phyloP scores from a whole-genome alignment of 2,797 vertebrate species.

The Danio albolineatus region DNA sequence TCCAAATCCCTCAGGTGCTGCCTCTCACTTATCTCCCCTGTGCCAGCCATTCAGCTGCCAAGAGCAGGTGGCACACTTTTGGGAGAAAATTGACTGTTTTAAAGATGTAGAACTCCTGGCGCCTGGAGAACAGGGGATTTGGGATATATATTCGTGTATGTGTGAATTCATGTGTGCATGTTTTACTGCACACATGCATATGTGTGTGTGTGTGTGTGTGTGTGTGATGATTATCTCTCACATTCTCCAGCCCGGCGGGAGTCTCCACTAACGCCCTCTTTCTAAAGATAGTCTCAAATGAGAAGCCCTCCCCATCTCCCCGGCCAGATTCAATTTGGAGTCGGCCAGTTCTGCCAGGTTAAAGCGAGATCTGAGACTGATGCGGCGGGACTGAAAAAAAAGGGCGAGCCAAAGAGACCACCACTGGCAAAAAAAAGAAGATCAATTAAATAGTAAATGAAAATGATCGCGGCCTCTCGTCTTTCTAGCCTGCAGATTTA shows the following conservation, averaged over 20 bases:
- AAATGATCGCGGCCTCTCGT: constrained; percentile 73
- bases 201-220: constrained; percentile 35
- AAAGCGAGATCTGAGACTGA: constrained; percentile 63
- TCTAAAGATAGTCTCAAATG: constrained; percentile 71
- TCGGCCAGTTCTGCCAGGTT: constrained; percentile 67
- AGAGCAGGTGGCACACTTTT: constrained; percentile 82
- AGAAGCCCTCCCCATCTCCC: constrained; percentile 67
- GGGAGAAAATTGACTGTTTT: constrained; percentile 78
- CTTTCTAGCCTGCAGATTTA: constrained; percentile 67
- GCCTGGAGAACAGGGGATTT: constrained; percentile 50
- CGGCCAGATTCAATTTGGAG: constrained; percentile 75
- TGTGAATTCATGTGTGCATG: constrained; percentile 30
- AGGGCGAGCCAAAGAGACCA: constrained; percentile 47
- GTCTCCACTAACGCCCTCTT: constrained; percentile 61
- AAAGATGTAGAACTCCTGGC: constrained; percentile 73
- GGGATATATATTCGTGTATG: background rate
- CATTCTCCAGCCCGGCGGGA: constrained; percentile 50
- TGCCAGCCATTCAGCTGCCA: constrained; percentile 80
- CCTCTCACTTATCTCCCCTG: constrained; percentile 84
- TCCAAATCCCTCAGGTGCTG: constrained; percentile 83
- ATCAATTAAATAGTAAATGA: constrained; percentile 72
- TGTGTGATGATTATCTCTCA: constrained; percentile 56
- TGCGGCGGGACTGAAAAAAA: constrained; percentile 51
- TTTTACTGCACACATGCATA: background rate
- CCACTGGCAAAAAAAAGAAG: constrained; percentile 71